These are phyloP conservation scores for Stomatorhinus walkeri DNA, from an alignment of 2,797 vertebrate genomes.

Conservation along the genomic window DNA sequence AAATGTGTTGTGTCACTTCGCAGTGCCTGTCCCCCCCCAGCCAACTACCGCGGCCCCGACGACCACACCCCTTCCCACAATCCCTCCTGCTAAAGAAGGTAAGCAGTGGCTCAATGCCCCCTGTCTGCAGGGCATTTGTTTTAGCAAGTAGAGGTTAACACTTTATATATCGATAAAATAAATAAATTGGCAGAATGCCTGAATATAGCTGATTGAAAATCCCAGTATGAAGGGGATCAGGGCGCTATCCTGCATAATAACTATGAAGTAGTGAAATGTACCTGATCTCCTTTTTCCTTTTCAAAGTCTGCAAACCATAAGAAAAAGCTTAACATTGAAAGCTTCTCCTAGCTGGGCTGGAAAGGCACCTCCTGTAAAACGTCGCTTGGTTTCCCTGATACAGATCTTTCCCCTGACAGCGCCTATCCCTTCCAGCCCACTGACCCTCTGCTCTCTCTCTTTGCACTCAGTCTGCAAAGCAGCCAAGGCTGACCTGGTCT, in stretches of 20 bases:
- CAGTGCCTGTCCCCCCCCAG: constrained; percentile 72
- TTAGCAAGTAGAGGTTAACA: background rate
- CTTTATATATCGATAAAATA: background rate
- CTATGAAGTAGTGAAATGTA: background rate
- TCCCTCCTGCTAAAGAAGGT: constrained; percentile 85
- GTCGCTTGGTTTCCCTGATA: background rate
- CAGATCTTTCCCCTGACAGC: background rate
- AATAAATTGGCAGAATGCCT: background rate
- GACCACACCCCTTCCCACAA: constrained; percentile 71
- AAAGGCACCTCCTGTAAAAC: background rate
- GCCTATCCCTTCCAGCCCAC: background rate
- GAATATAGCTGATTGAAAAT: background rate
- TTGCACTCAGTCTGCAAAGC: constrained; percentile 76
- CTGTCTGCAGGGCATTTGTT: background rate
- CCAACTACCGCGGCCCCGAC: constrained; percentile 67
- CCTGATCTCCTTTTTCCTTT: background rate
- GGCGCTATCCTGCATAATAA: background rate
- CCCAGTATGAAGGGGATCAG: background rate
- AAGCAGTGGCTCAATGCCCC: constrained; percentile 20
- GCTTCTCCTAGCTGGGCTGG: background rate
- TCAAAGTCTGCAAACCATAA: background rate
- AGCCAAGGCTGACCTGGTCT: constrained; percentile 87
- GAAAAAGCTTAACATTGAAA: background rate
- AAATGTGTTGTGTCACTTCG: background rate
- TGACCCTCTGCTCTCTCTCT: background rate